Evolutionary conservation across 2,888 invertebrate species (phyloP).

Genomic region (Tanytarsus gracilentus): DNA sequence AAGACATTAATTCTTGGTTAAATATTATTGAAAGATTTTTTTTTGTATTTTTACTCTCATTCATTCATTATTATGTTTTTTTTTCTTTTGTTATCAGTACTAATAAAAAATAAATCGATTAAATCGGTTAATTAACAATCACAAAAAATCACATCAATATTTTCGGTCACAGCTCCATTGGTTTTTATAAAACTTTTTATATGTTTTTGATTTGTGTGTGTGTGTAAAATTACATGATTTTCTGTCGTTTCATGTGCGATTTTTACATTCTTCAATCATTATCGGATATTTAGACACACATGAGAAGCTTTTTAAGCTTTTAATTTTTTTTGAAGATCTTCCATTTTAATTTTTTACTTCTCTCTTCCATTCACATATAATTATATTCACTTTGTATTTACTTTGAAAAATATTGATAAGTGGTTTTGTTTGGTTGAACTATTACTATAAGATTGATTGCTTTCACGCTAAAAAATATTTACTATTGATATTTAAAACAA

Average conservation of each 20-base stretch:
- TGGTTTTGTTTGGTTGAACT: conserved; percentile 10
- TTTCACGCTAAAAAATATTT: conserved; percentile 4
- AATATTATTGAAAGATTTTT: conserved; percentile 1
- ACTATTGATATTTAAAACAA: background rate
- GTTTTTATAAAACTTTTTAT: conserved; percentile 32
- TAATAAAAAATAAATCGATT: conserved; percentile 28
- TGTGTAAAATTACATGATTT: conserved; percentile 4
- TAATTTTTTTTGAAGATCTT: background rate
- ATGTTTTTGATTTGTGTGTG: conserved; percentile 19
- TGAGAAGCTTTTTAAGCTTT: too few species aligned
- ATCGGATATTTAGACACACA: too few species aligned
- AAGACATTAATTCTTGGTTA: too few species aligned
- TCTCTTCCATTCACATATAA: background rate
- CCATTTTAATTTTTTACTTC: background rate
- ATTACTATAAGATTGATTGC: conserved; percentile 13
- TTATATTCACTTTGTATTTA: background rate
- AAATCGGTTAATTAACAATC: conserved; percentile 37
- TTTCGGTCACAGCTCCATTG: conserved; percentile 44
- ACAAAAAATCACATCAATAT: conserved; percentile 44
- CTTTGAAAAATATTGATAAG: conserved; percentile 17
- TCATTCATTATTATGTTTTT: conserved; percentile 2
- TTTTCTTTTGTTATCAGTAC: conserved; percentile 10
- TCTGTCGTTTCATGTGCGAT: conserved; percentile 2
- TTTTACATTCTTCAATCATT: background rate
- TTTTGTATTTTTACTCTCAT: background rate